phyloP scores from a whole-genome alignment of 2,113 vertebrate species.

The Oceanodroma tethys region DNA sequence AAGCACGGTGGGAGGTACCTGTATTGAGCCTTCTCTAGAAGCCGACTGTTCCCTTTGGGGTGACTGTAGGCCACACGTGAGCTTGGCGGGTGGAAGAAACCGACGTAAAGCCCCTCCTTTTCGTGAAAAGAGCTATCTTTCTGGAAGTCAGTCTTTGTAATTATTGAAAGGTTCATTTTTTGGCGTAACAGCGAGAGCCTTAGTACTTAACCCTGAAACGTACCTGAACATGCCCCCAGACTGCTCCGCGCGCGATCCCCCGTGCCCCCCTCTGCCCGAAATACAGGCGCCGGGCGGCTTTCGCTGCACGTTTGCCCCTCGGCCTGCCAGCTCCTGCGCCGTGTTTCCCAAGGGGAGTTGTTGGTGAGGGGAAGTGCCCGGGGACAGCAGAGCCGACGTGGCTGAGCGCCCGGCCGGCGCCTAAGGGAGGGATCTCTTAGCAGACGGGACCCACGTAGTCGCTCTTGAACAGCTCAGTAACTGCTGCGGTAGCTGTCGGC shows the following conservation, averaged over 20 bases:
- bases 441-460: neutral
- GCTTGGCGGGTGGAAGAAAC: neutral
- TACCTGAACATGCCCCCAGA: too few species aligned
- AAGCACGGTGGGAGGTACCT: accelerated
- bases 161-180: neutral
- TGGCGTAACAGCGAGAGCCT: neutral
- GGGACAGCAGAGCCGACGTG: neutral
- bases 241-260: accelerated
- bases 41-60: neutral
- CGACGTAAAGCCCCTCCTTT: neutral
- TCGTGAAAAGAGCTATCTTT: neutral
- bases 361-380: neutral
- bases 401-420: neutral
- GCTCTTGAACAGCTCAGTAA: neutral
- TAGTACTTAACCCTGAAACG: neutral
- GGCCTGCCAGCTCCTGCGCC: neutral
- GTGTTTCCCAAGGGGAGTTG: accelerated
- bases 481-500: accelerated
- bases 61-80: neutral
- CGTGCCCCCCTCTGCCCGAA: neutral
- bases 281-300: neutral
- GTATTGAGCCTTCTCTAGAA: accelerated
- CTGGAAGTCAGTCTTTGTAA: neutral
- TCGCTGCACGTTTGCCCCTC: neutral
- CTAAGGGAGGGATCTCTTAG: neutral